Evolutionary conservation across 2,888 invertebrate species (phyloP).

Genomic region (Philereme transversata): DNA sequence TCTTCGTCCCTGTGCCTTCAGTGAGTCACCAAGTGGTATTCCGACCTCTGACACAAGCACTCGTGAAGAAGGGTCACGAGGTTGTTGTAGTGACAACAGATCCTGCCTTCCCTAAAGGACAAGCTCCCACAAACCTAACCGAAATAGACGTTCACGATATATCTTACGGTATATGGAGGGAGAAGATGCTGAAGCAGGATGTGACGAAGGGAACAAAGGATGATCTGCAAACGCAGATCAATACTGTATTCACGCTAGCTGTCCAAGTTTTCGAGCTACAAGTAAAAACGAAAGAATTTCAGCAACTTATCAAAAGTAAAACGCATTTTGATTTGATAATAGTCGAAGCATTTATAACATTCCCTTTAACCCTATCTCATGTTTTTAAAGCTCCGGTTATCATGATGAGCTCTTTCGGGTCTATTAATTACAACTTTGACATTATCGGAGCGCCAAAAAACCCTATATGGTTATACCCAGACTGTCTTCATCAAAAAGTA

Average conservation of each 20-base stretch:
- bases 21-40: conserved; percentile 75
- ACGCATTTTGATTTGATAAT: conserved; percentile 50
- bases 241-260: conserved; percentile 2
- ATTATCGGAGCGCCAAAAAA: conserved; percentile 39
- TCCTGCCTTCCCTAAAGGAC: conserved; percentile 56
- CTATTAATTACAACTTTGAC: conserved; percentile 28
- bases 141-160: conserved; percentile 55
- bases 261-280: conserved; percentile 39
- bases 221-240: conserved; percentile 27
- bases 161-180: conserved; percentile 44
- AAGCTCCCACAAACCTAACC: conserved; percentile 57
- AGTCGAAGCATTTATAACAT: conserved; percentile 42
- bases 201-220: conserved; percentile 20
- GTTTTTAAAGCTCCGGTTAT: conserved; percentile 50
- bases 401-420: conserved; percentile 50
- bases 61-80: conserved; percentile 72
- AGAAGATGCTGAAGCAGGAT: neutral
- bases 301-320: conserved; percentile 41
- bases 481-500: conserved; percentile 11
- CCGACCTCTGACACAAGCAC: conserved; percentile 58
- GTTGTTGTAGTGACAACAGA: conserved; percentile 65
- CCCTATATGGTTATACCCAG: conserved; percentile 39
- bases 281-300: conserved; percentile 37
- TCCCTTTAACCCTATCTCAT: conserved; percentile 42
- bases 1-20: conserved; percentile 60